These are phyloP conservation scores for Lampris incognitus DNA, from an alignment of 2,113 vertebrate species.

Conservation along the genomic window DNA sequence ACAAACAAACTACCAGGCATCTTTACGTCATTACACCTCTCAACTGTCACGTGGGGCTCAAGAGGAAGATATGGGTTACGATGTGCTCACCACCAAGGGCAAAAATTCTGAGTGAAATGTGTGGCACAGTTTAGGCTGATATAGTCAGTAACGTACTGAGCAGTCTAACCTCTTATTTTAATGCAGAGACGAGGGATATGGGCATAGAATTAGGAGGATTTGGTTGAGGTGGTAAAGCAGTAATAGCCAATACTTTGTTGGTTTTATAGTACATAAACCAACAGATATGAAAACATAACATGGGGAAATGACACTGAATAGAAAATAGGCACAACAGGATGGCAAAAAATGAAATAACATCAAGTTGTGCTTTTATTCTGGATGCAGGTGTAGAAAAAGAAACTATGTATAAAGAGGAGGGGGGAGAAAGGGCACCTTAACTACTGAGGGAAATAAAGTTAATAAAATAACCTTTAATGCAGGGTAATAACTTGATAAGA, in stretches of 20 bases:
- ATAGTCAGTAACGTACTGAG: constrained; percentile 25
- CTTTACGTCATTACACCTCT: constrained; percentile 49
- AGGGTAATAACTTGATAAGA: constrained; percentile 42
- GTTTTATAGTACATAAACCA: no score
- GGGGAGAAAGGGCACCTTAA: not conserved
- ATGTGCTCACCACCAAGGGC: constrained; percentile 1
- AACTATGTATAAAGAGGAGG: not conserved
- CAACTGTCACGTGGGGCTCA: constrained; percentile 17
- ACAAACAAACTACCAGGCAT: constrained; percentile 20
- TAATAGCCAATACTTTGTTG: no score
- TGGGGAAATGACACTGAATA: not conserved
- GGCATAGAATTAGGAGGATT: not conserved
- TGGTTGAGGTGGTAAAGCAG: not conserved
- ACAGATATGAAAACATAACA: no score
- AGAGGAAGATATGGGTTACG: constrained; percentile 13
- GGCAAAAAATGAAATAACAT: no score
- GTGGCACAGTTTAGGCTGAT: constrained; percentile 41
- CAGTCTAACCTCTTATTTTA: constrained; percentile 22
- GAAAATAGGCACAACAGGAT: not conserved
- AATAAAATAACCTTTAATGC: not conserved
- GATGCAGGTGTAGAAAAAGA: not conserved
- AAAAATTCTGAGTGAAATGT: constrained; percentile 27
- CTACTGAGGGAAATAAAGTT: not conserved
- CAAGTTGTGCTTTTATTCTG: not conserved
- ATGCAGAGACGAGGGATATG: not conserved